Conservation (phyloP, 2,888 invertebrate genomes). For the Scelioninae gen. 2 region DNA sequence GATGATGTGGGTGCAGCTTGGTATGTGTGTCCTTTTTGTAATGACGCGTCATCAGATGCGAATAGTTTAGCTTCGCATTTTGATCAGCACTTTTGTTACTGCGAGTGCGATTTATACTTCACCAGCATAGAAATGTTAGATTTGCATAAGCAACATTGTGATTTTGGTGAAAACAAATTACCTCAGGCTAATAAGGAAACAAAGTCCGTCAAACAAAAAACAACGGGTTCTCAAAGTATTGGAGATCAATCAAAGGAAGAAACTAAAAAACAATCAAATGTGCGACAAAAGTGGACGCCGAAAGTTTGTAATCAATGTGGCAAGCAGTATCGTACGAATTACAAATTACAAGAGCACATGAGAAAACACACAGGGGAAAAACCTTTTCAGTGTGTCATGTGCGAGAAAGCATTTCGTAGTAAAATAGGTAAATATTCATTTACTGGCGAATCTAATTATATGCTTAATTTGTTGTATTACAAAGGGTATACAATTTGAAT, state of each 20-base stretch:
- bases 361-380: constrained; percentile 79
- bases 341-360: constrained; percentile 79
- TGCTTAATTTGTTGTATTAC: too few species aligned
- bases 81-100: constrained; percentile 72
- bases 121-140: constrained; percentile 75
- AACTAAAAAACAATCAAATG: constrained; percentile 68
- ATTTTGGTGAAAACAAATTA: constrained; percentile 61
- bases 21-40: constrained; percentile 74
- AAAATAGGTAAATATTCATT: constrained; percentile 73
- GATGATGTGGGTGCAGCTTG: constrained; percentile 71
- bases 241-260: constrained; percentile 60
- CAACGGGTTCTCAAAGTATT: constrained; percentile 51
- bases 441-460: too few species aligned
- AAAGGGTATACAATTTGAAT: too few species aligned
- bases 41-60: constrained; percentile 70
- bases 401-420: constrained; percentile 79
- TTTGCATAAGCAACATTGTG: constrained; percentile 69
- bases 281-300: constrained; percentile 73
- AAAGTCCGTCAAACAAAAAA: constrained; percentile 27
- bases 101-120: constrained; percentile 75
- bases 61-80: constrained; percentile 69
- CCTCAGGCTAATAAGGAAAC: constrained; percentile 46
- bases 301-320: constrained; percentile 78
- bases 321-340: constrained; percentile 79
- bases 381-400: constrained; percentile 78